These are phyloP conservation scores for Thecophora atra DNA, from an alignment of 2,888 invertebrate species.

Conservation along the genomic window DNA sequence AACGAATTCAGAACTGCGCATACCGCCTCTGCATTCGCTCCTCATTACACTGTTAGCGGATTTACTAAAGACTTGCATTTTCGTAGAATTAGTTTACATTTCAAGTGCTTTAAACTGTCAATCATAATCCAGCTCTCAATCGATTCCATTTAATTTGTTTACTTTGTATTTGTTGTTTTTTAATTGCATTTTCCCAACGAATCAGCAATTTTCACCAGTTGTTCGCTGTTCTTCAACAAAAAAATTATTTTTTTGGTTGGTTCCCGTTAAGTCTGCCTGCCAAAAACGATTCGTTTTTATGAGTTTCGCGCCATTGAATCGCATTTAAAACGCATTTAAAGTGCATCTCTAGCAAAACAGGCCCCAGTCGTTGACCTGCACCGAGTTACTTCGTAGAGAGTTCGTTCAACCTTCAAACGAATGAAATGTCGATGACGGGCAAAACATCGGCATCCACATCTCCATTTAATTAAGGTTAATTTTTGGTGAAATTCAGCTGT, in stretches of 20 bases:
- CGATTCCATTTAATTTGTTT: neutral
- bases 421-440: conserved; percentile 7
- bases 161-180: neutral
- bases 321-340: conserved; percentile 33
- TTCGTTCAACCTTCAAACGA: conserved; percentile 16
- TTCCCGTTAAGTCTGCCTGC: neutral
- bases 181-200: neutral
- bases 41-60: too few relatives aligned
- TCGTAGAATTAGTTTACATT: too few relatives aligned
- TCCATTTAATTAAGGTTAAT: too few relatives aligned
- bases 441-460: neutral
- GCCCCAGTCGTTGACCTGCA: neutral
- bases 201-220: neutral
- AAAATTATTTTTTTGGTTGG: too few relatives aligned
- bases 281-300: conserved; percentile 26
- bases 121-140: too few relatives aligned
- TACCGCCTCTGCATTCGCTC: too few relatives aligned
- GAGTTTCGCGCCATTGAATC: conserved; percentile 31
- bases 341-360: neutral
- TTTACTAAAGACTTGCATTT: too few relatives aligned
- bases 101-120: too few relatives aligned
- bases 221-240: too few relatives aligned
- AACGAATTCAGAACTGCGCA: too few relatives aligned
- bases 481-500: neutral
- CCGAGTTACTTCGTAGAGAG: neutral